Base-by-base conservation (phyloP, 2,113 vertebrate genomes). In the Cinclus mexicanus region DNA sequence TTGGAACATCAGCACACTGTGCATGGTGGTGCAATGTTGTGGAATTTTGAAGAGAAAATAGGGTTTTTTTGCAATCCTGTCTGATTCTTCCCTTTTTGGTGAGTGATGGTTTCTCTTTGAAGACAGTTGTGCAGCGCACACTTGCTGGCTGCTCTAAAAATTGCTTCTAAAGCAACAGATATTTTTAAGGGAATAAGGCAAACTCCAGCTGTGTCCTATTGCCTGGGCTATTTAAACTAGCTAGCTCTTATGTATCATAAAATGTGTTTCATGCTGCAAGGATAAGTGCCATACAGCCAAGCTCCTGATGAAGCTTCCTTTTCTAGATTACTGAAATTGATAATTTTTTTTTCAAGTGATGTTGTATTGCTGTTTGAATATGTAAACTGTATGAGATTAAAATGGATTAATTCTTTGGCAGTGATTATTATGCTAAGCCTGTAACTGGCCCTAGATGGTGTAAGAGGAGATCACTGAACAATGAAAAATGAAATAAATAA, bases 261-360 rank as follows among this genome's bases (percentile, higher is more conserved):
- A 46, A 67, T 86, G 31, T 50, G 25, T 87, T 83, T 84, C 46
- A 72, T 26, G n/a, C 5, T 16, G 37, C 42, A 11, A 20, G 13
- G 28, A 5, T 75, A 44, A 63, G 14, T 71, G 60, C 52, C 81
- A 5, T 64, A 13, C 35, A 89, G 49, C 39, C 41, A 56, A 60
- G 50, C 33, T 81, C 26, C 19, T 33, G 35, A 5, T 3, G 65
- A 71, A 68, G 60, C 56, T 61, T 71, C 37, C 25, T 72, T 83
- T 88, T 80, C 49, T 46, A 72, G 75, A 17, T 94, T 83, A 55
- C 33, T 85, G 50, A 49, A 76, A 55, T 35, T 20, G 64, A 7
- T 69, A 89, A 60, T 35, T 19, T 67, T 94, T 90, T 83, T 96
- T 94, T 82, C 64, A 87, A 69, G 83, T 57, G 70, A 22, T 83